These are phyloP conservation scores for Arge pagana DNA, from an alignment of 2,888 invertebrate species.

Conservation along the genomic window DNA sequence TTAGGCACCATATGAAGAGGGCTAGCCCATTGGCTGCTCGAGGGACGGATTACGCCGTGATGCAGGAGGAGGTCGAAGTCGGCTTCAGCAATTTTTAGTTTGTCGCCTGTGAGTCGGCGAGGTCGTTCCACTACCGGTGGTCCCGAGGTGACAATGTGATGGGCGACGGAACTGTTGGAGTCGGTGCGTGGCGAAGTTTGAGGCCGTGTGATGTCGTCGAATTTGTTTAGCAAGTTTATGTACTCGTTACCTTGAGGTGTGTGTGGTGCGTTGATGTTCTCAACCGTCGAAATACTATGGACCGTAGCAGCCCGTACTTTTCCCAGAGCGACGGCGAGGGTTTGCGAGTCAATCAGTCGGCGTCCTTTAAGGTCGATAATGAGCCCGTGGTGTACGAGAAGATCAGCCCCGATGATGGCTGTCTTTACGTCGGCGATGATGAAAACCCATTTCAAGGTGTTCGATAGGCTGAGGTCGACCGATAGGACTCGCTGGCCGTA, in stretches of 20 bases:
- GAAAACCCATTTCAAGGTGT: constrained; percentile 22
- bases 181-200: too few relatives aligned
- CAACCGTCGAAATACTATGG: too few relatives aligned
- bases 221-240: too few relatives aligned
- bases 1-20: constrained; percentile 35
- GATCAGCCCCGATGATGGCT: constrained; percentile 25
- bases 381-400: constrained; percentile 13
- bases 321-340: too few relatives aligned
- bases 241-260: too few relatives aligned
- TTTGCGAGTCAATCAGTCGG: constrained; percentile 16
- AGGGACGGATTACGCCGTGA: constrained; percentile 35
- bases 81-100: constrained; percentile 29
- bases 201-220: too few relatives aligned
- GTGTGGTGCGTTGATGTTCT: too few relatives aligned
- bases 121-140: constrained; percentile 32
- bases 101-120: constrained; percentile 35
- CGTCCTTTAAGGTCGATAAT: constrained; percentile 17
- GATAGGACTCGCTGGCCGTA: constrained; percentile 16
- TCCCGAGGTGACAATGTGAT: constrained; percentile 29
- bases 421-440: constrained; percentile 20
- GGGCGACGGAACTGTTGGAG: too few relatives aligned
- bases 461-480: constrained; percentile 24
- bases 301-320: too few relatives aligned
- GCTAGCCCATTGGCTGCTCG: constrained; percentile 35
- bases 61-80: constrained; percentile 33